Percentiles rank a stretch among this genome's conserved stretches.
These are phyloP conservation scores for Nilaparvata lugens DNA, from an alignment of 1,140 invertebrate species.

Conservation along the genomic window DNA sequence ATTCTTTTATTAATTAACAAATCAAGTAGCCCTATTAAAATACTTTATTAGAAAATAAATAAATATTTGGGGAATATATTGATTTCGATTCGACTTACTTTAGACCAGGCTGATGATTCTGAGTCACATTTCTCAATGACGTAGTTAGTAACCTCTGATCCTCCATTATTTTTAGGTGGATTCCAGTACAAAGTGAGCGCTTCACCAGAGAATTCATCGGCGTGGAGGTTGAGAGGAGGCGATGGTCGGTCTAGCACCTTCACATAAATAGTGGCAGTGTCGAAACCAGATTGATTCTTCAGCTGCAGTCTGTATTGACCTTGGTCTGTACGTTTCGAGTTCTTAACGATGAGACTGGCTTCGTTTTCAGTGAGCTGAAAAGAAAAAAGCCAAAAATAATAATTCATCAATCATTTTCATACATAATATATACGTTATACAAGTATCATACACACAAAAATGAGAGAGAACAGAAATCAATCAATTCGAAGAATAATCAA, in stretches of 20 bases:
- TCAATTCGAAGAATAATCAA: no score
- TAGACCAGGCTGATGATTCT: conserved; percentile 71
- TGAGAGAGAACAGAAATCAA: no score
- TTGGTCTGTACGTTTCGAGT: conserved; percentile 80
- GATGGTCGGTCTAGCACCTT: conserved; percentile 85
- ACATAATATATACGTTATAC: no score
- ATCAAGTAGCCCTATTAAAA: no score
- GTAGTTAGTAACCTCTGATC: conserved; percentile 92
- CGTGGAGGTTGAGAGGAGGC: conserved; percentile 76
- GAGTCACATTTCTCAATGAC: conserved; percentile 90
- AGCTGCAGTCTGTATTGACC: conserved; percentile 89
- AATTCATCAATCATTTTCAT: no score
- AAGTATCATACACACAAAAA: no score
- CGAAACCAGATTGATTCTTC: conserved; percentile 89
- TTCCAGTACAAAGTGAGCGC: conserved; percentile 92
- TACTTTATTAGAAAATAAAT: no score
- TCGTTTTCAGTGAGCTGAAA: conserved; percentile 71
- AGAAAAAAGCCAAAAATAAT: conserved; percentile 6
- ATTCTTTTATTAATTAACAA: no score
- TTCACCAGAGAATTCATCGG: conserved; percentile 92
- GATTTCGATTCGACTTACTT: conserved; percentile 42
- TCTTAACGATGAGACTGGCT: conserved; percentile 80
- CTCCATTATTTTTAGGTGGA: conserved; percentile 92
- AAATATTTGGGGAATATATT: conserved; percentile 3
- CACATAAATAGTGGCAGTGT: conserved; percentile 89